phyloP scores from a whole-genome alignment of 92 coral and sea anemone genomes.

The Phenganax stokvisi region DNA sequence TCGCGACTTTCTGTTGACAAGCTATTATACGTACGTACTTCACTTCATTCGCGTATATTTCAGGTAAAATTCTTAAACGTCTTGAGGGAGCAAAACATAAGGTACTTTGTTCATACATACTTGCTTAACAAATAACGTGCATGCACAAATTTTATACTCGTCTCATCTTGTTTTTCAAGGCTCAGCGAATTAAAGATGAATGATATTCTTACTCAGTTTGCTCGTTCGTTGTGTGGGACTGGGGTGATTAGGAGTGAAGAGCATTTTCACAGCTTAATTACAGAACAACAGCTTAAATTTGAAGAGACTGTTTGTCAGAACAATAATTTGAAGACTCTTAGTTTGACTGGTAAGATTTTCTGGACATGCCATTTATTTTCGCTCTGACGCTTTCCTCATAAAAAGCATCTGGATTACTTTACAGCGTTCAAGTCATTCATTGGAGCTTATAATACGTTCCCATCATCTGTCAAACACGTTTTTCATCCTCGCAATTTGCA shows the following conservation, averaged over 20 bases:
- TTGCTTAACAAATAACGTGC: not conserved
- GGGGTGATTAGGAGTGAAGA: not conserved
- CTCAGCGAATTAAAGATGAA: constrained; percentile 65
- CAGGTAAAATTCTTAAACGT: not conserved
- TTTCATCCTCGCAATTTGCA: constrained; percentile 81
- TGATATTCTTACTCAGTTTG: constrained; percentile 51
- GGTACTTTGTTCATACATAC: not conserved
- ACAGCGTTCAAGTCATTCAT: constrained; percentile 88
- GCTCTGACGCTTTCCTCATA: not conserved
- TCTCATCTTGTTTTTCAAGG: constrained; percentile 41
- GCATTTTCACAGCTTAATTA: constrained; percentile 57
- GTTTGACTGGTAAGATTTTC: constrained; percentile 16
- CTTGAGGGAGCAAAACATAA: constrained; percentile 18
- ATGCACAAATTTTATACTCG: not conserved
- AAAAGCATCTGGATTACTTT: not conserved
- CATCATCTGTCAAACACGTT: constrained; percentile 68
- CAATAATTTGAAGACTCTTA: not conserved
- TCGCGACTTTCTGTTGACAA: not conserved
- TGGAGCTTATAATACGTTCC: constrained; percentile 88
- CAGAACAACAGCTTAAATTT: constrained; percentile 60
- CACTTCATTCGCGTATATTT: not conserved
- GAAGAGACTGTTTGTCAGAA: constrained; percentile 57
- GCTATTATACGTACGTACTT: not conserved
- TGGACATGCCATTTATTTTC: not conserved
- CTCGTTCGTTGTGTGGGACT: not conserved